Conservation (phyloP, 2,888 invertebrate species). For the Dasypogon diadema region DNA sequence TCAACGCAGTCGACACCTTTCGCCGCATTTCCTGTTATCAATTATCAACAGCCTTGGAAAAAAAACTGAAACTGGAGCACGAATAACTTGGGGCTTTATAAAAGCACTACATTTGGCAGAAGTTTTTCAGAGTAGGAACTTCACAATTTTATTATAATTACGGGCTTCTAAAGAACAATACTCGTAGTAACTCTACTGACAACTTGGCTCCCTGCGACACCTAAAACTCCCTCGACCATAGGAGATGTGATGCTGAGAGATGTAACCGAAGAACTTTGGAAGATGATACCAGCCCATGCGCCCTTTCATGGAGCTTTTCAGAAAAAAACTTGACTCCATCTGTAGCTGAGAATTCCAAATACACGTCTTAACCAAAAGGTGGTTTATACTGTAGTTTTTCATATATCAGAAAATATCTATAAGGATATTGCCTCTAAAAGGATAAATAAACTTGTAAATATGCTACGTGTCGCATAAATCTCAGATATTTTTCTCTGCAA, state of each 20-base stretch:
- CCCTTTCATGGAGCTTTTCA: background rate
- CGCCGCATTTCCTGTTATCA: background rate
- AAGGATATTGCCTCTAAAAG: no score
- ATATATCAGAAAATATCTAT: no score
- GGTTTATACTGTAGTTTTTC: no score
- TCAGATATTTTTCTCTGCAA: no score
- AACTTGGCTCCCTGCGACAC: background rate
- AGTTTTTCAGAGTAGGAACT: background rate
- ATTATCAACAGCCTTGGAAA: no score
- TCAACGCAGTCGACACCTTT: background rate
- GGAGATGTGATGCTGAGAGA: slow-evolving; percentile 10
- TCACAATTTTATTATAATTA: background rate
- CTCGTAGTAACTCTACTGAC: background rate
- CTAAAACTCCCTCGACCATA: slow-evolving; percentile 5
- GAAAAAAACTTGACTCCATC: slow-evolving; percentile 11
- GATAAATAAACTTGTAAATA: no score
- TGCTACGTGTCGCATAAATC: no score
- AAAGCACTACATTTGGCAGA: no score
- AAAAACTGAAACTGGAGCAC: no score
- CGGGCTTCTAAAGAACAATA: background rate
- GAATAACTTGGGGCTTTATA: no score
- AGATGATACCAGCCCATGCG: background rate
- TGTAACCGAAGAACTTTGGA: slow-evolving; percentile 7
- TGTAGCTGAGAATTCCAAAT: background rate
- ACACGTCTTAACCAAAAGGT: no score